These are phyloP conservation scores for Larimichthys polyactis DNA, from an alignment of 2,113 vertebrate genomes.

Conservation along the genomic window DNA sequence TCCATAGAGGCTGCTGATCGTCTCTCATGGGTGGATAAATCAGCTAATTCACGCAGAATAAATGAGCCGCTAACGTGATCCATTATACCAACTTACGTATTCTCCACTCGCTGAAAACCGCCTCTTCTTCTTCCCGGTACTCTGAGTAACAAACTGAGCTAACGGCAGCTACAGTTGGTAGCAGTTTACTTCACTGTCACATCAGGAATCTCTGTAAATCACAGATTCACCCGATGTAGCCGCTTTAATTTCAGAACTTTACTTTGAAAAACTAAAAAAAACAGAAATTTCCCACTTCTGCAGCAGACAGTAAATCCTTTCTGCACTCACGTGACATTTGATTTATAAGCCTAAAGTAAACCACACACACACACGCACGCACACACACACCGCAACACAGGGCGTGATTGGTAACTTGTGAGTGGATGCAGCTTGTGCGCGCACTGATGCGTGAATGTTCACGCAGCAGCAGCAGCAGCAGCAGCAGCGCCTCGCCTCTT, in stretches of 20 bases:
- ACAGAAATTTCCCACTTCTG: neutral
- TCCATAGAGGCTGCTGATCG: too few species aligned
- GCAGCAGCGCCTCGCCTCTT: slow-evolving; percentile 39
- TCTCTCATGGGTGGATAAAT: too few species aligned
- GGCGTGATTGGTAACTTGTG: slow-evolving; percentile 37
- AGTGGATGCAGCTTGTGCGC: slow-evolving; percentile 54
- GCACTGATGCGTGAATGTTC: slow-evolving; percentile 38
- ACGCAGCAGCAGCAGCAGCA: neutral
- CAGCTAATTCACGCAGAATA: too few species aligned
- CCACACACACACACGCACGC: slow-evolving; percentile 20
- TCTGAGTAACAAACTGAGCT: too few species aligned
- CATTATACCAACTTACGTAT: too few species aligned
- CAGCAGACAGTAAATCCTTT: slow-evolving; percentile 1
- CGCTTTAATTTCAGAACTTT: neutral
- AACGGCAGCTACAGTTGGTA: too few species aligned
- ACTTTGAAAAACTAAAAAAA: slow-evolving; percentile 12
- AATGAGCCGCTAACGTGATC: too few species aligned
- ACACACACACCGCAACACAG: neutral
- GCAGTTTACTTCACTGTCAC: too few species aligned
- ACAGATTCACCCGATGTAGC: too few species aligned
- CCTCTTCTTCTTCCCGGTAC: too few species aligned
- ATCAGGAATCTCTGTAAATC: too few species aligned
- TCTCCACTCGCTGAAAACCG: too few species aligned
- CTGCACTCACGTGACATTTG: slow-evolving; percentile 12
- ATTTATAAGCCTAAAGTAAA: slow-evolving; percentile 47